Evolutionary conservation across 2,113 vertebrate genomes (phyloP).

Genomic region (Ibidorhyncha struthersii): DNA sequence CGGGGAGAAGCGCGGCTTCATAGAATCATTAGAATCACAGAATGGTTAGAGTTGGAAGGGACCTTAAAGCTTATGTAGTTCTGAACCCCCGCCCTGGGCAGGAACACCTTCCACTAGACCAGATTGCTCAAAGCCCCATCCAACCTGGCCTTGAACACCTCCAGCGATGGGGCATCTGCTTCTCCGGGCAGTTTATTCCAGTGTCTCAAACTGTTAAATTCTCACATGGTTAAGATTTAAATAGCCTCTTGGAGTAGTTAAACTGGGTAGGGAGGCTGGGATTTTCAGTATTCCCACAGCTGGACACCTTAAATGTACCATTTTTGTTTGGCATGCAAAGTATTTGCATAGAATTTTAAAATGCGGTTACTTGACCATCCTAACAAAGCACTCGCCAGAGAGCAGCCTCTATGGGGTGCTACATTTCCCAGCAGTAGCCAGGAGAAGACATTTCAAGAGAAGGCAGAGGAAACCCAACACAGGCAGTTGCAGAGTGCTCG

Average conservation of each 20-base stretch:
- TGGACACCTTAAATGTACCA: neutral
- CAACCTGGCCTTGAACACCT: neutral
- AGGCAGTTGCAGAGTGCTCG: neutral
- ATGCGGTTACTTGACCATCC: neutral
- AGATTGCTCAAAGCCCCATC: neutral
- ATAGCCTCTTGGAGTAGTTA: neutral
- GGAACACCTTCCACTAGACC: neutral
- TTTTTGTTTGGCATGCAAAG: neutral
- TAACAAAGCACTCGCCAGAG: neutral
- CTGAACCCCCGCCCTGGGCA: neutral
- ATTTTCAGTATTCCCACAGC: neutral
- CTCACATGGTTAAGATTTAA: neutral
- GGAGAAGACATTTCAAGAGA: neutral
- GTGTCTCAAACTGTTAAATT: neutral
- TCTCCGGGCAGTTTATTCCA: neutral
- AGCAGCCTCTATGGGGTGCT: neutral
- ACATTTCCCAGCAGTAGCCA: slow-evolving; percentile 24
- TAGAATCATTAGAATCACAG: neutral
- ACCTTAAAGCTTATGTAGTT: neutral
- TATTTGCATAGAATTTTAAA: neutral
- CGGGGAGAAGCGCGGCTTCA: neutral
- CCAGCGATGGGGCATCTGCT: neutral
- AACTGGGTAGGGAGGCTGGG: neutral
- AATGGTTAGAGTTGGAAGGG: neutral
- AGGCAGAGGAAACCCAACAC: slow-evolving; percentile 21